Evolutionary conservation across 2,888 invertebrate genomes (phyloP).

Genomic region (Cantharis rufa): DNA sequence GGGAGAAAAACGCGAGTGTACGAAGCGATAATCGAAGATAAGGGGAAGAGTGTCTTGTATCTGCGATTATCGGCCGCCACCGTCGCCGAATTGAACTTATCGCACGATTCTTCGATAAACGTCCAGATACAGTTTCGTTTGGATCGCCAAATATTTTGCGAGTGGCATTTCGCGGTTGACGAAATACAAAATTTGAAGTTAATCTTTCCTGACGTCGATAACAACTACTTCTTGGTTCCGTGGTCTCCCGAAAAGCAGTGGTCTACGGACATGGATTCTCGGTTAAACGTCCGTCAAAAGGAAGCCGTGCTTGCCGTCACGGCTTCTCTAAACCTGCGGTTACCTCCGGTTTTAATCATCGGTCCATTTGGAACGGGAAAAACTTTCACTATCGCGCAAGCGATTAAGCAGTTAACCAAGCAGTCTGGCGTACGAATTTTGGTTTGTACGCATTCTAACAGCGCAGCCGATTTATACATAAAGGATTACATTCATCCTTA

Average conservation of each 20-base stretch:
- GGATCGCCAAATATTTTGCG: conserved; percentile 79
- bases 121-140: conserved; percentile 81
- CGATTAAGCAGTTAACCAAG: conserved; percentile 68
- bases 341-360: conserved; percentile 75
- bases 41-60: conserved; percentile 78
- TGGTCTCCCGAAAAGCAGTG: conserved; percentile 73
- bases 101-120: conserved; percentile 65
- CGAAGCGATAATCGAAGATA: conserved; percentile 74
- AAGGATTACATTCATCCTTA: conserved; percentile 81
- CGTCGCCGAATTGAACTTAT: conserved; percentile 65
- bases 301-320: conserved; percentile 80
- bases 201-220: conserved; percentile 71
- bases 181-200: conserved; percentile 70
- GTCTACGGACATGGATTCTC: conserved; percentile 65
- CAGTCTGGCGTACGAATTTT: conserved; percentile 71
- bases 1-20: conserved; percentile 61
- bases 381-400: conserved; percentile 78
- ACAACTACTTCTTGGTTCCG: conserved; percentile 65
- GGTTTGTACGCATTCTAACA: conserved; percentile 86
- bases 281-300: conserved; percentile 76
- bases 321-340: conserved; percentile 62
- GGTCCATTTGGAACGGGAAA: conserved; percentile 88
- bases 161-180: conserved; percentile 84
- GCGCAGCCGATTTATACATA: conserved; percentile 83
- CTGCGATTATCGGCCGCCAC: conserved; percentile 70